phyloP scores from a whole-genome alignment of 2,888 invertebrate species.

The Xanthia icteritia region DNA sequence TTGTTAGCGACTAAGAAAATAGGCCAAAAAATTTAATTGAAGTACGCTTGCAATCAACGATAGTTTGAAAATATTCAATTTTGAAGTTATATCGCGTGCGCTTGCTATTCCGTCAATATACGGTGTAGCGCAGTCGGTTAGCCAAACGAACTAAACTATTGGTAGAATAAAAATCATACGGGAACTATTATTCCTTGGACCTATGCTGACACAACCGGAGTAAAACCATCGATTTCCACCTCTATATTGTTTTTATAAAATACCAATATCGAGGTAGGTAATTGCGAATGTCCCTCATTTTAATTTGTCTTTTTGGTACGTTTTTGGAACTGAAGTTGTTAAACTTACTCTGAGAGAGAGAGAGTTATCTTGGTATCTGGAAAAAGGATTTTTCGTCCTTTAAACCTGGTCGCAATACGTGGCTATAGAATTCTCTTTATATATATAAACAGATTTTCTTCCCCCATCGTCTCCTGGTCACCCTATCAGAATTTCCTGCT shows the following conservation, averaged over 20 bases:
- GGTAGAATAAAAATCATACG: neutral
- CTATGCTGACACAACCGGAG: neutral
- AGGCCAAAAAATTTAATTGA: neutral
- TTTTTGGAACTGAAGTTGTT: neutral
- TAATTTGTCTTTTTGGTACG: neutral
- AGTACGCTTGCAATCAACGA: neutral
- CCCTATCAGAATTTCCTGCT: constrained; percentile 59
- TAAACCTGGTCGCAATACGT: neutral
- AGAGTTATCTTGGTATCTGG: neutral
- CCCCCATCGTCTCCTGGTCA: constrained; percentile 40
- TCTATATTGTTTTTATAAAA: neutral
- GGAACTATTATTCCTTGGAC: neutral
- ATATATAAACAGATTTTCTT: constrained; percentile 39
- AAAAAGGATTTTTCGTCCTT: neutral
- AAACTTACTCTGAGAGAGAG: neutral
- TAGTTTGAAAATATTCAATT: constrained; percentile 15
- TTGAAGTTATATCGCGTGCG: neutral
- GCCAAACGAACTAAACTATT: constrained; percentile 1
- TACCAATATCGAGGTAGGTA: neutral
- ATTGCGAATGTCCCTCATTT: neutral
- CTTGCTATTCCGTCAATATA: neutral
- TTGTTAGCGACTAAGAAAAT: neutral
- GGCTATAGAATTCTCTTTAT: constrained; percentile 2
- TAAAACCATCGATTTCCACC: neutral
- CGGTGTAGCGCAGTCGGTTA: neutral